Evolutionary conservation across 2,888 invertebrate species (phyloP).

Genomic region (Mantis religiosa): DNA sequence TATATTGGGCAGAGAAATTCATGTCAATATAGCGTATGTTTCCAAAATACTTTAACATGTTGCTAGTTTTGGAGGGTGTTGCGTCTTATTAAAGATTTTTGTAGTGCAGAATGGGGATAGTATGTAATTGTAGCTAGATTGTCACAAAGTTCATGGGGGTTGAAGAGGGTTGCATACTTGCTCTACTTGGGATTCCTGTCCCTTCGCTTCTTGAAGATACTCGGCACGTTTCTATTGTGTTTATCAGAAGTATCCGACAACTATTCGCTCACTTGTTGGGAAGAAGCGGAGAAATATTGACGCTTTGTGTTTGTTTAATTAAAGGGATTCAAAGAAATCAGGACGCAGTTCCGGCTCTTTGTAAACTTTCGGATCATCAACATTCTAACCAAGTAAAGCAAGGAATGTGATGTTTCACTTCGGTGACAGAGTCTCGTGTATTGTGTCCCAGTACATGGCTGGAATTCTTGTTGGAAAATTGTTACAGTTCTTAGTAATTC

Average conservation of each 20-base stretch:
- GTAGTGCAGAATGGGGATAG: too few relatives aligned
- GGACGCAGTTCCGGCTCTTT: neutral
- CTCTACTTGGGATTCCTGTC: neutral
- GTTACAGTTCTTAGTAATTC: too few relatives aligned
- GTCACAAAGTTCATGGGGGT: too few relatives aligned
- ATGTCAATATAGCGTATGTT: too few relatives aligned
- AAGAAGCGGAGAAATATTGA: neutral
- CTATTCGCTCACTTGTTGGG: neutral
- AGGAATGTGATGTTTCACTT: neutral
- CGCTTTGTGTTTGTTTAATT: neutral
- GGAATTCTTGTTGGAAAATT: neutral
- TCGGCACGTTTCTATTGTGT: neutral
- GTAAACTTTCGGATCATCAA: neutral
- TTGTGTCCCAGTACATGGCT: neutral
- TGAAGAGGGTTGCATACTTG: neutral
- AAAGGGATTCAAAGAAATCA: neutral
- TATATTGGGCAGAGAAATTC: too few relatives aligned
- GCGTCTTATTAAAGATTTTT: too few relatives aligned
- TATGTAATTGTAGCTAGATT: too few relatives aligned
- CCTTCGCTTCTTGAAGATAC: neutral
- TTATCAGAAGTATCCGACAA: neutral
- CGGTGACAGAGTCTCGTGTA: too few relatives aligned
- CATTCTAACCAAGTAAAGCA: neutral
- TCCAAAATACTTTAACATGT: too few relatives aligned
- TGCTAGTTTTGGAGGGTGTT: too few relatives aligned